phyloP scores from a whole-genome alignment of 2,113 vertebrate genomes.

The Benitochromis conjunctus region DNA sequence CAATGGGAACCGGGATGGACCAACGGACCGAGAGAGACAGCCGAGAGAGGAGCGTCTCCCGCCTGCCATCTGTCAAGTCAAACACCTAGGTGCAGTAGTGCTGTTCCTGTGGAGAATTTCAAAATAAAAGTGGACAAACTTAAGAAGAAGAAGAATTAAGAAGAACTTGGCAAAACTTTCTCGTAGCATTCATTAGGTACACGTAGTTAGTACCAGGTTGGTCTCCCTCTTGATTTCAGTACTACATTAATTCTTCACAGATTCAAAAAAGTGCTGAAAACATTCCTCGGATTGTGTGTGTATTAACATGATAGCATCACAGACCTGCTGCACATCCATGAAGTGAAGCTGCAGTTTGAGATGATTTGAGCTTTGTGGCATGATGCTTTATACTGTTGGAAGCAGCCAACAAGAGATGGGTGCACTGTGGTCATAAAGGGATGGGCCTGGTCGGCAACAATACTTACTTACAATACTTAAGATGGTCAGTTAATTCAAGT shows the following conservation, averaged over 20 bases:
- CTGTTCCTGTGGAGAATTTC: conserved; percentile 6
- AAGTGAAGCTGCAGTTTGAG: background rate
- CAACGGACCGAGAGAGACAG: conserved; percentile 56
- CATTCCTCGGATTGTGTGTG: background rate
- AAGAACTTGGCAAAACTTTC: background rate
- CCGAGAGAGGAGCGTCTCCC: conserved; percentile 58
- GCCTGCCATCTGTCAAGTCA: conserved; percentile 73
- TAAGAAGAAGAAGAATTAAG: too few relatives aligned
- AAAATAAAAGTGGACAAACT: conserved; percentile 16
- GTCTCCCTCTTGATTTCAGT: background rate
- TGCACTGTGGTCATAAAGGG: background rate
- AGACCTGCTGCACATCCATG: background rate
- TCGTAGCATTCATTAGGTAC: background rate
- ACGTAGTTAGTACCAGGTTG: background rate
- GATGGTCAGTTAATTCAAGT: background rate
- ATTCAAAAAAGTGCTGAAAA: background rate
- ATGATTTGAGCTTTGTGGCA: background rate
- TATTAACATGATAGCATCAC: accelerated
- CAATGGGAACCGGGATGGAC: conserved; percentile 63
- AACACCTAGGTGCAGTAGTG: background rate
- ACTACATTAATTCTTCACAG: background rate
- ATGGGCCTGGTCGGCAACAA: background rate
- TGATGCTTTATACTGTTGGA: background rate
- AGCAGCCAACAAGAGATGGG: background rate
- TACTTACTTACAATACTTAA: background rate